These are phyloP conservation scores for Macrobrachium rosenbergii DNA, from an alignment of 1,140 invertebrate genomes.

Conservation along the genomic window DNA sequence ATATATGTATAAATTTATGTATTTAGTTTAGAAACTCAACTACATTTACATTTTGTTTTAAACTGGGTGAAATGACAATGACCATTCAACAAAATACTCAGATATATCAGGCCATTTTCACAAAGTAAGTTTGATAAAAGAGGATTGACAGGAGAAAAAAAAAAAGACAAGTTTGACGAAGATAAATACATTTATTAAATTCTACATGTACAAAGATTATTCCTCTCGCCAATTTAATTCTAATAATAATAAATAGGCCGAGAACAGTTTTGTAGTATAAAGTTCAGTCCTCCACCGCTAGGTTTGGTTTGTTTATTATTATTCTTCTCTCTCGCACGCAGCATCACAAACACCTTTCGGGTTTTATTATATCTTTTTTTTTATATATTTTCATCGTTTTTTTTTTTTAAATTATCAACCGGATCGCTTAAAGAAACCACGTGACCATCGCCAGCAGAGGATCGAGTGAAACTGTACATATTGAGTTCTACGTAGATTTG, in stretches of 20 bases:
- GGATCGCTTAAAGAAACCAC: conserved; percentile 53
- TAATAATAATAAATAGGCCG: conserved; percentile 62
- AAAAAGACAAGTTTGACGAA: conserved; percentile 45
- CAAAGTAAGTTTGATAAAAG: neutral
- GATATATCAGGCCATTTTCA: neutral
- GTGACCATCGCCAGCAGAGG: conserved; percentile 61
- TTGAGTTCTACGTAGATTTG: conserved; percentile 54
- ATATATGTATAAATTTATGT: no score
- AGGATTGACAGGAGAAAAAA: conserved; percentile 1
- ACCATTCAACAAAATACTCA: neutral
- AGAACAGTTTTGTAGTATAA: conserved; percentile 50
- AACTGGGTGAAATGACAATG: no score
- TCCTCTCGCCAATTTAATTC: conserved; percentile 55
- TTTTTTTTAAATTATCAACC: no score
- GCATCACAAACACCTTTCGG: no score
- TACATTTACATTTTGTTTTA: no score
- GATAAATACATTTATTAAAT: conserved; percentile 64
- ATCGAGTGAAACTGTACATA: conserved; percentile 48
- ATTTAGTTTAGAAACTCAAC: no score
- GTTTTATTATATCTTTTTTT: no score
- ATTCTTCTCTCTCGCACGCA: neutral
- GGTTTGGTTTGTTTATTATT: conserved; percentile 31
- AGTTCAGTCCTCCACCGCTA: conserved; percentile 59
- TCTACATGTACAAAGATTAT: conserved; percentile 62
- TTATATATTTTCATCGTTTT: no score